Base-by-base conservation (phyloP, 2,113 vertebrate genomes). In the Gymnobelideus leadbeateri region DNA sequence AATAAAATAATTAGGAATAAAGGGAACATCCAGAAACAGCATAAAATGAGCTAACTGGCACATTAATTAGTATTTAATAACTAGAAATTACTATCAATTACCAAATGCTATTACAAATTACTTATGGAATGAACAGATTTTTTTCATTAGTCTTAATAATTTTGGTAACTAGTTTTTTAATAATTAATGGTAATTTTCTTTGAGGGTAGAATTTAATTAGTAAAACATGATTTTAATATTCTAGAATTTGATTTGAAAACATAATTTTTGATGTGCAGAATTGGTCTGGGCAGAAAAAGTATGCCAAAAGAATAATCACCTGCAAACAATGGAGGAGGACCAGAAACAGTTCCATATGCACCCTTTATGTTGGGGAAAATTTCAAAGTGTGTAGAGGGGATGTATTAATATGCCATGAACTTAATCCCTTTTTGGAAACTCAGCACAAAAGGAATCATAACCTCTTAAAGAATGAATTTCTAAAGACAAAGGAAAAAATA, bases 31-130 rank as follows among this genome's bases (percentile, higher is more conserved):
- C 68, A 93, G 77, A 57, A 92, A 95, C 92, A 94, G 93, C 89
- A 94, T 94, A 93, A 95, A 93, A 89, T 52, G 96, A 97, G 94
- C 91, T 51, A 90, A 90, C 51, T 91, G 89, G 89, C 95, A 97
- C 96, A 95, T 97, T 97, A 96, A 96, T 97, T 96, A 94, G 93
- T 26, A 46, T 92, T 96, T 91, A 95, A 95, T 96, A 95, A 92
- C 77, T 84, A 94, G 96, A 94, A 92, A 95, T 94, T 93, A 53
- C 90, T 91, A 52, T 95, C 95, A 89, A 23, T 92, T 55, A 68
- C 52, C 95, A 89, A 95, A 97, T 95, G 91, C 91, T 43, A 68
- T 50, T 23, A 9, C 89, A n/a, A 77, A 54, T 94, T 95, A 94
- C 89, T 61, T 47, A 8, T 5, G 23, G 84, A 43, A 57, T 92